Evolutionary conservation across 2,113 vertebrate species (phyloP).

Genomic region (Conger conger): DNA sequence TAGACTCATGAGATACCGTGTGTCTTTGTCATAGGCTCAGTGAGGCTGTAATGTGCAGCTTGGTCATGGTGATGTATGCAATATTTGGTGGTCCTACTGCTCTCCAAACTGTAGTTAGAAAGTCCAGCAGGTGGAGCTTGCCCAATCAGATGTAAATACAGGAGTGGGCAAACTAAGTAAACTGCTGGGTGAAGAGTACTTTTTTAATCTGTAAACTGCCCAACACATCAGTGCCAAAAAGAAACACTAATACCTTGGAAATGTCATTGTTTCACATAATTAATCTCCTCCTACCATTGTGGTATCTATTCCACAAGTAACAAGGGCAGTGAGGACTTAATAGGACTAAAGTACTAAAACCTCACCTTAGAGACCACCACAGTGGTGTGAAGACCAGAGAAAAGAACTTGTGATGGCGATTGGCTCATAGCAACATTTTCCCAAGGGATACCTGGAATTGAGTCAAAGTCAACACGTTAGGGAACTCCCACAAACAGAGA

Average conservation of each 20-base stretch:
- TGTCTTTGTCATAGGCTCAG: background rate
- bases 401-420: background rate
- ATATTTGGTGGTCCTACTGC: background rate
- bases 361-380: background rate
- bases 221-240: background rate
- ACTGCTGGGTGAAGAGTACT: background rate
- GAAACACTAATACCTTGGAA: background rate
- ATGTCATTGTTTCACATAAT: background rate
- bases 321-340: too few relatives aligned
- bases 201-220: background rate
- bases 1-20: background rate
- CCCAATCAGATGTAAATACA: background rate
- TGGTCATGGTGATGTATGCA: background rate
- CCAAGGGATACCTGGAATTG: constrained; percentile 23
- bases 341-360: background rate
- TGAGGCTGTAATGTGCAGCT: background rate
- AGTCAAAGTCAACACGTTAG: constrained; percentile 33
- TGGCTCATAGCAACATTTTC: background rate
- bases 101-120: background rate
- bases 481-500: constrained; percentile 41
- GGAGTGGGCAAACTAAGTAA: background rate
- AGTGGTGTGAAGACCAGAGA: too few relatives aligned
- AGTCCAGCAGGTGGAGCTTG: background rate
- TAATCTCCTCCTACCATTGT: background rate
- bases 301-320: too few relatives aligned